These are phyloP conservation scores for Drosophila kepulauana DNA, from an alignment of 1,140 invertebrate genomes.

Conservation along the genomic window DNA sequence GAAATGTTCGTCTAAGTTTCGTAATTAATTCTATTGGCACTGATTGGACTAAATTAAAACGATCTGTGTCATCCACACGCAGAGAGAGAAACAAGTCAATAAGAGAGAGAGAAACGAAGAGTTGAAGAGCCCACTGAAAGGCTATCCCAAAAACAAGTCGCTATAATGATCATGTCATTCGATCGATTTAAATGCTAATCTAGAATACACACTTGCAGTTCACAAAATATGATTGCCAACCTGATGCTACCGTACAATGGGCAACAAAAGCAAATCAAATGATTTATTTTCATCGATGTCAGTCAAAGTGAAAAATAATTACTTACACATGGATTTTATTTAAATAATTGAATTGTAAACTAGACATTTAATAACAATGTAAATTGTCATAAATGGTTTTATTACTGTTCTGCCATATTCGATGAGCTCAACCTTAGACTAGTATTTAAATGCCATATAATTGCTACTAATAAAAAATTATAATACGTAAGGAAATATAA, in stretches of 20 bases:
- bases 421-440: too few relatives aligned
- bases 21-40: conserved; percentile 78
- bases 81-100: neutral
- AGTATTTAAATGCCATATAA: too few relatives aligned
- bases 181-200: conserved; percentile 44
- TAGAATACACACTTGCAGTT: neutral
- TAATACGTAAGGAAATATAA: too few relatives aligned
- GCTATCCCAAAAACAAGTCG: neutral
- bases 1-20: conserved; percentile 57
- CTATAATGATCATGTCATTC: conserved; percentile 10
- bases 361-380: too few relatives aligned
- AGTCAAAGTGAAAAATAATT: too few relatives aligned
- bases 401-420: too few relatives aligned
- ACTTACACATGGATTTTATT: too few relatives aligned
- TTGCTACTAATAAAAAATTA: too few relatives aligned
- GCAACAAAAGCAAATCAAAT: neutral
- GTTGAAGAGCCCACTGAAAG: neutral
- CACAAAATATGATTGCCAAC: conserved; percentile 1
- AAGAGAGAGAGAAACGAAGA: neutral
- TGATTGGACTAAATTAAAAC: conserved; percentile 79
- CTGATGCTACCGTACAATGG: conserved; percentile 27
- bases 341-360: too few relatives aligned
- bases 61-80: conserved; percentile 26
- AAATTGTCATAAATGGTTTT: too few relatives aligned
- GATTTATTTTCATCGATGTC: neutral